Evolutionary conservation across 2,113 vertebrate species (phyloP).

Genomic region (Phasianus colchicus): DNA sequence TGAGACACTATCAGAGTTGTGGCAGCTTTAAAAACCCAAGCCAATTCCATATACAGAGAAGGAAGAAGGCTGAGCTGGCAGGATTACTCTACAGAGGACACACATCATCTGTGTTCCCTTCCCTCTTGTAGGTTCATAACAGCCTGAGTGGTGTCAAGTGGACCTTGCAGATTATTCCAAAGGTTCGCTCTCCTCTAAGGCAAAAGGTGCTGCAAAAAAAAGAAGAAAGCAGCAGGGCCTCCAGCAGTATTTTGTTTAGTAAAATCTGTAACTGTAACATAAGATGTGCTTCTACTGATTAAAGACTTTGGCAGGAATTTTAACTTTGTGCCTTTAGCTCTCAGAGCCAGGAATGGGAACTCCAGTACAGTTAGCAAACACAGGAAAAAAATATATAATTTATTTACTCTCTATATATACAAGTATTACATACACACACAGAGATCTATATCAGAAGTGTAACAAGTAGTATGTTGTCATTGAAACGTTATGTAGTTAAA

Average conservation of each 20-base stretch:
- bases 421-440: neutral
- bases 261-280: neutral
- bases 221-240: neutral
- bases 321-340: neutral
- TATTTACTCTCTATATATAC: neutral
- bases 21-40: slow-evolving; percentile 50
- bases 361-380: neutral
- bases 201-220: neutral
- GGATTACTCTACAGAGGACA: slow-evolving; percentile 20
- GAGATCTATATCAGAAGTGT: neutral
- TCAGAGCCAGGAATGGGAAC: neutral
- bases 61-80: slow-evolving; percentile 44
- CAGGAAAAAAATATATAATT: neutral
- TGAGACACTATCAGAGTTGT: slow-evolving; percentile 27
- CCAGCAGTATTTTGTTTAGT: neutral
- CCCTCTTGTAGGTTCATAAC: neutral
- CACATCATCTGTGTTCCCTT: neutral
- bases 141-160: neutral
- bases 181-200: neutral
- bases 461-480: neutral
- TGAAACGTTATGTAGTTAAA: neutral
- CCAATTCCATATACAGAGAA: slow-evolving; percentile 52
- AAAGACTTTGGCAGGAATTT: neutral
- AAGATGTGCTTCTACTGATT: neutral
- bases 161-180: neutral